Conservation (phyloP, 2,113 vertebrate species). For the Clarias batrachus region DNA sequence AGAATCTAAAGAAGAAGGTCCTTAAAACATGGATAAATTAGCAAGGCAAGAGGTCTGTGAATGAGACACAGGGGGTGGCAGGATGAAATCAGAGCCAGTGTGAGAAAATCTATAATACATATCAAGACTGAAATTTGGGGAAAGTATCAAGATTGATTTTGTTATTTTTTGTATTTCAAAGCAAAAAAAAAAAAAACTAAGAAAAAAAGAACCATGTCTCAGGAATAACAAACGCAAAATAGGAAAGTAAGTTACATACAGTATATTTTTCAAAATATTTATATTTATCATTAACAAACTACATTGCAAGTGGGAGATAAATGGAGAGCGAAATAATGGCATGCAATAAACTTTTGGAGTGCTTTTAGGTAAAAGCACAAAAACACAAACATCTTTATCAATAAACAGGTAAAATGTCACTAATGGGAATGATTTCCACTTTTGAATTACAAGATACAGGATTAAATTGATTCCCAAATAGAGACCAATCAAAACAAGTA, state of each 20-base stretch:
- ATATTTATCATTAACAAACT: not conserved
- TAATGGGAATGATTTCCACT: conserved; percentile 1
- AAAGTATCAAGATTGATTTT: not conserved
- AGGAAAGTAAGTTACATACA: too few species aligned
- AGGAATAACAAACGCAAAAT: not conserved
- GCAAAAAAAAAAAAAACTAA: not conserved
- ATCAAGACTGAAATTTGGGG: not conserved
- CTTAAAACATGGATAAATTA: not conserved
- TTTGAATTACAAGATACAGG: not conserved
- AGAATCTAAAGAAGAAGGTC: not conserved
- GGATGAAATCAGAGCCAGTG: not conserved
- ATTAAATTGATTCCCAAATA: conserved; percentile 1
- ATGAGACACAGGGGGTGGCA: not conserved
- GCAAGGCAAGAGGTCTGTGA: not conserved
- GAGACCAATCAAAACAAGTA: not conserved
- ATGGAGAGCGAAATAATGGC: not conserved
- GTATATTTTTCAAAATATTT: not conserved
- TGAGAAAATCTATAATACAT: not conserved
- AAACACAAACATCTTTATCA: not conserved
- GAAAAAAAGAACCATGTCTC: not conserved
- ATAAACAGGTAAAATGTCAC: not conserved
- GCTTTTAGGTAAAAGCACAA: conserved; percentile 1
- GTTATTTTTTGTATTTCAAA: conserved; percentile 1
- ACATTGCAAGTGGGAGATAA: conserved; percentile 1
- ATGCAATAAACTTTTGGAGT: not conserved